Base-by-base conservation (phyloP, 2,113 vertebrate species). In the Centropus bengalensis region DNA sequence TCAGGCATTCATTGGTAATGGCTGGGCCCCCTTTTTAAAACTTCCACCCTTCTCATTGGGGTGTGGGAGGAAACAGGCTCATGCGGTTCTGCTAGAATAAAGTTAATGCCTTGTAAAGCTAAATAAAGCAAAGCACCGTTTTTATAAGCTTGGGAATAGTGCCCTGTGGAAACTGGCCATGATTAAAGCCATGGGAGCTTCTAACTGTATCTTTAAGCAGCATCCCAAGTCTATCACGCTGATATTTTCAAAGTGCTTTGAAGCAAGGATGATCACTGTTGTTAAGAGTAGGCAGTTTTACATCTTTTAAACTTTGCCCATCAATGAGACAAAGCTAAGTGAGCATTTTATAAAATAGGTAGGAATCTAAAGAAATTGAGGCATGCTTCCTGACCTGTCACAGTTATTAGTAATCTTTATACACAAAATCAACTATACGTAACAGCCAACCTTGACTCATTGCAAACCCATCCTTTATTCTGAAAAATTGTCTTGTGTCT, bases 131-230 rank as follows among this genome's bases (percentile, higher is more conserved):
- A 76, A 79, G 51, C 52, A 80, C 4, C 2, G 0, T 26, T 94
- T 96, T 94, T 95, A 93, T 68, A 93, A 88, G 47, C 76, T 95
- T 80, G 47, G 64, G 86, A 88, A 89, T 75, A 83, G 82, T 63
- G 79, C 89, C 89, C 85, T 28, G 49, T 90, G 89, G 89, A 96
- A 95, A 95, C 13, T 78, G 63, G 63, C 68, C 56, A 23, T 10
- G 70, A 88, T 89, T 94, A 88, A 74, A 81, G 44, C 38, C 40
- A 26, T 0, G 1, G 76, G 52, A 82, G 68, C 54, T 70, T 89
- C 49, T 55, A 55, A 96, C 78, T 83, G 33, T 47, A 20, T 88
- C 76, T 91, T 92, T 77, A 86, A 83, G 82, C 4, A 12, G 58
- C 14, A 1, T 87, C 78, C 59, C 59, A 92, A 51, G 45, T 85